Base-by-base conservation (phyloP, 1,140 invertebrate species). In the Amyelois transitella region DNA sequence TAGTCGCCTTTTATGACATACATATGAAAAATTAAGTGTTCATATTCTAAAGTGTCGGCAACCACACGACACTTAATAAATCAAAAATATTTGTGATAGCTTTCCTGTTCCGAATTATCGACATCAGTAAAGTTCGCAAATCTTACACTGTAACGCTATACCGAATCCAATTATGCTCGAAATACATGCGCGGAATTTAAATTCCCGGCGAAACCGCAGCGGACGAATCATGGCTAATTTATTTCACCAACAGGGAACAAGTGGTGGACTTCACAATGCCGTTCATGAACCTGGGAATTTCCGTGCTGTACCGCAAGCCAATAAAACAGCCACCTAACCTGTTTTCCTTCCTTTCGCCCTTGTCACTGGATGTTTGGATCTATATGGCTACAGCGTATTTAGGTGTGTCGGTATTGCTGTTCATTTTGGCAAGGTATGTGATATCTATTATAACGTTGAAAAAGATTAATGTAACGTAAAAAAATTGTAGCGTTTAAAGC, bases 261-360 rank as follows among this genome's bases (percentile, higher is more conserved):
- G 96, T 94, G 2, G 96, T 98, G 1, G 96, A 98, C 84, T 98
- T 98, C 78, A 98, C 96, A 6, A 97, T 97, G 92, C 97, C 97
- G 0, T 98, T 97, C 78, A 98, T 98, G 96, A 97, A 97, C 86
- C 90, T 98, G 51, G 96, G 95, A 8, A 96, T 98, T 52, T 96
- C 96, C 19, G 97, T 98, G 77, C 87, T 98, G n/a, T 97, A 97
- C 85, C 91, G 95, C 51, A 96, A 97, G 73, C 96, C 96, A 0
- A 93, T 95, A 53, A 97, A 96, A 73, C 96, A 98, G 78, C 93
- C 96, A 0, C 96, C 96, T 0, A 96, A 96, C 88, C 88, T 98
- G 53, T 97, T 98, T 88, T 97, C 96, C 0, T 98, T 98, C 80
- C 89, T 98, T 52, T 96, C 96, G n/a, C 97, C 97, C 0, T 89